Base-by-base conservation (phyloP, 2,113 vertebrate genomes). In the Tyto alba region DNA sequence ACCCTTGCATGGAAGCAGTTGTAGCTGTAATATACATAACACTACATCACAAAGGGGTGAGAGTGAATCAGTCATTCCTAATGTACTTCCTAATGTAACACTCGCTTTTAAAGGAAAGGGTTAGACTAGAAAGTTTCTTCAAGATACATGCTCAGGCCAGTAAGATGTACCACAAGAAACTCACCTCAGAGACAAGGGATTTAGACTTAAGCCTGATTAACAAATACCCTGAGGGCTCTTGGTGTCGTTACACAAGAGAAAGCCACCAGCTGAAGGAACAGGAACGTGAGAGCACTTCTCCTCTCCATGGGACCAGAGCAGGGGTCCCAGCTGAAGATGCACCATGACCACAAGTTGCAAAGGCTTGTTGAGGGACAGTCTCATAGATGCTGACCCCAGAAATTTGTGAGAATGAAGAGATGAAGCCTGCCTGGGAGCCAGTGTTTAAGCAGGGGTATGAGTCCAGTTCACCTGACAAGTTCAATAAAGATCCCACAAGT, bases 181-280 rank as follows among this genome's bases (percentile, higher is more conserved):
- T 3, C 29, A 40, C 22, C 16, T 78, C 52, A 30, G 32, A 81
- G 47, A 38, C 47, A 59, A 1, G 0, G 14, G 34, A 55, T 67
- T 63, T 57, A 67, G 32, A 41, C 23, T 78, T 41, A 26, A 87
- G 15, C 36, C 72, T 74, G 13, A 48, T 50, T 13, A 88, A 60
- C 36, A 48, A 60, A 32, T 45, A 10, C 27, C 11, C 11, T 34
- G 17, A 57, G 74, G 40, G 21, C 16, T 89, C 25, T 53, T 48
- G 6, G 13, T 60, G 59, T n/a, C 9, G 0, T 63, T 36, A 56
- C n/a, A 56, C 27, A 56, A 36, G 36, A 66, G 47, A 41, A 83
- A 73, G n/a, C 3, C 1, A 0, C 32, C 29, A n/a, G 60, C 30
- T 64, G 66, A 82, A 55, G 0, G 53, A 47, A 48, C 0, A 1